Conservation (phyloP, 2,113 vertebrate species). For the Muscicapa adusta region DNA sequence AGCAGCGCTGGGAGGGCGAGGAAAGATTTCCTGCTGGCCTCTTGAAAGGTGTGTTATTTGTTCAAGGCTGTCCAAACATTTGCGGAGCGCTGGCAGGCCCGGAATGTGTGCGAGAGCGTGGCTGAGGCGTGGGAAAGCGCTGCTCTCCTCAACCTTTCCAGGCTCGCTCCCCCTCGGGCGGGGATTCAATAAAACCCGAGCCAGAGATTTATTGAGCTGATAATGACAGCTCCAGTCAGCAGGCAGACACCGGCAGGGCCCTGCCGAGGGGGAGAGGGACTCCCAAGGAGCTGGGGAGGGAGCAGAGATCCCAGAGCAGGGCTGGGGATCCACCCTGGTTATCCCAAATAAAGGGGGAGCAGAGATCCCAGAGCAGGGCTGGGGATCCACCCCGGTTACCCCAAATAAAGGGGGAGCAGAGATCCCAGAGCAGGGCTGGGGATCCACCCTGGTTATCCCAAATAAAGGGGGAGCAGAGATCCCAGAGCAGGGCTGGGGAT, state of each 20-base stretch:
- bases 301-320: background rate
- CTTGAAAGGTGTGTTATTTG: conserved; percentile 97
- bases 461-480: background rate
- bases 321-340: no score
- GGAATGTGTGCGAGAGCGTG: conserved; percentile 87
- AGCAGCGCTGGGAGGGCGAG: background rate
- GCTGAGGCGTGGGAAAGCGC: conserved; percentile 91
- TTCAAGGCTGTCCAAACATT: conserved; percentile 97
- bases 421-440: no score
- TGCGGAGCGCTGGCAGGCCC: conserved; percentile 87
- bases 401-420: background rate
- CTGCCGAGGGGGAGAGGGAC: background rate
- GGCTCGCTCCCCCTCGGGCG: conserved; percentile 83
- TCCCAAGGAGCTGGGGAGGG: background rate
- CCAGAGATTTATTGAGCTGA: conserved; percentile 90
- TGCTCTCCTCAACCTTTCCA: conserved; percentile 90
- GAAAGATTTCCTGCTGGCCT: conserved; percentile 80
- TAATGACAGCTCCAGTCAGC: conserved; percentile 87
- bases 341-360: background rate
- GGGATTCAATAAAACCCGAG: conserved; percentile 87
- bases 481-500: background rate
- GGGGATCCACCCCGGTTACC: no score
- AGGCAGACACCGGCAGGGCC: conserved; percentile 61
- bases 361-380: no score
- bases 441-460: no score